phyloP scores from a whole-genome alignment of 2,888 invertebrate genomes.

The Chymomyza amoena region DNA sequence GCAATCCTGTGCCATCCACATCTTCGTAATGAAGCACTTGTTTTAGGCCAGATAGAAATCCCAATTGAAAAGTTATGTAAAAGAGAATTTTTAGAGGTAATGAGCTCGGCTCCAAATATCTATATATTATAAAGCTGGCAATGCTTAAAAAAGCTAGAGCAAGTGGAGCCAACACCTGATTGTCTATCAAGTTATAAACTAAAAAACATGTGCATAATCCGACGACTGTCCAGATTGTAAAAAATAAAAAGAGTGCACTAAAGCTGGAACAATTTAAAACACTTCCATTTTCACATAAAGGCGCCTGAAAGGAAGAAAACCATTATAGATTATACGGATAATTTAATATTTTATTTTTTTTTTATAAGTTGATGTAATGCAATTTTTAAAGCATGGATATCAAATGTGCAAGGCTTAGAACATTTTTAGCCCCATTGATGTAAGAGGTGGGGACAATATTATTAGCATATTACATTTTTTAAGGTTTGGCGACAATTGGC shows the following conservation, averaged over 20 bases:
- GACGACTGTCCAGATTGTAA: slow-evolving; percentile 85
- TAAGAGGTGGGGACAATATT: too few species aligned
- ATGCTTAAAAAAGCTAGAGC: background rate
- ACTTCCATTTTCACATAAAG: slow-evolving; percentile 17
- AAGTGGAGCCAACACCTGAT: background rate
- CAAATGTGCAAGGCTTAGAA: accelerated
- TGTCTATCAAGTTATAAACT: slow-evolving; percentile 82
- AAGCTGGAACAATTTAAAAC: slow-evolving; percentile 68
- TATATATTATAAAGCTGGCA: background rate
- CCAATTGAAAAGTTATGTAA: slow-evolving; percentile 7
- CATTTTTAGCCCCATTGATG: too few species aligned
- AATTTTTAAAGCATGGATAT: too few species aligned
- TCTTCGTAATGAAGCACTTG: slow-evolving; percentile 10
- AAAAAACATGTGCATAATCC: slow-evolving; percentile 89
- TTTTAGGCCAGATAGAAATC: slow-evolving; percentile 1
- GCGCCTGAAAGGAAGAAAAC: slow-evolving; percentile 4
- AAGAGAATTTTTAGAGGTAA: slow-evolving; percentile 83
- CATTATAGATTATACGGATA: too few species aligned
- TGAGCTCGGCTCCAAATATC: slow-evolving; percentile 81
- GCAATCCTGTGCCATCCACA: background rate
- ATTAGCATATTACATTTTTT: too few species aligned
- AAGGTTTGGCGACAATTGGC: too few species aligned
- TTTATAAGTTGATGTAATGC: too few species aligned
- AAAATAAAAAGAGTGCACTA: slow-evolving; percentile 84
- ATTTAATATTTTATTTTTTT: too few species aligned